phyloP scores from a whole-genome alignment of 2,888 invertebrate genomes.

The Heterodera filipjevi region DNA sequence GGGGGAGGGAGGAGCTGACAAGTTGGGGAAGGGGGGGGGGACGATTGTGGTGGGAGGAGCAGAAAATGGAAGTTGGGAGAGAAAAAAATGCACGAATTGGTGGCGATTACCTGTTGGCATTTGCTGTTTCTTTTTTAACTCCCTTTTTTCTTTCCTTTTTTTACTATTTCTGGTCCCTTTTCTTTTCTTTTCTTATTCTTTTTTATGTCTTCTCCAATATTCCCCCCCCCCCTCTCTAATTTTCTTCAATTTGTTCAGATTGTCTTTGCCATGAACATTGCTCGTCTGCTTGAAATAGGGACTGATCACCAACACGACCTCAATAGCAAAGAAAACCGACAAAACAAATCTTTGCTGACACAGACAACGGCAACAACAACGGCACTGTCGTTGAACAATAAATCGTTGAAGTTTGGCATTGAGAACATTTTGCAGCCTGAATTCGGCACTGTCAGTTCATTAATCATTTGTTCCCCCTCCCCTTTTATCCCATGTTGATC shows the following conservation, averaged over 20 bases:
- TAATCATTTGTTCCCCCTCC: neutral
- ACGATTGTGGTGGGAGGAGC: neutral
- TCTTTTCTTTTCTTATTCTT: neutral
- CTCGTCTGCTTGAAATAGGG: neutral
- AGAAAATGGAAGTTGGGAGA: neutral
- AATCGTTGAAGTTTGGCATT: conserved; percentile 59
- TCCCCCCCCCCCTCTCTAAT: neutral
- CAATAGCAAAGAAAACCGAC: neutral
- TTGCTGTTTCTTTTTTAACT: neutral
- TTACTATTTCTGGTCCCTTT: neutral
- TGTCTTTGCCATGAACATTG: neutral
- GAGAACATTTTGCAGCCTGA: conserved; percentile 58
- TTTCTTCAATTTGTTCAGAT: too few species aligned
- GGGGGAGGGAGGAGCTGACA: neutral
- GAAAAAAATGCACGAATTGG: neutral
- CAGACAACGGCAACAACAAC: neutral
- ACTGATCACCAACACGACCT: conserved; percentile 8
- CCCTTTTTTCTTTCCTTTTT: neutral
- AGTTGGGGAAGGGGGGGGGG: neutral
- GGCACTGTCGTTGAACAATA: conserved; percentile 20
- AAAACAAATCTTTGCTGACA: neutral
- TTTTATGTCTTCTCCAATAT: too few species aligned
- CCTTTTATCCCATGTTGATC: too few species aligned
- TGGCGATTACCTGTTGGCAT: neutral
- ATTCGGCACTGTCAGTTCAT: conserved; percentile 48